phyloP scores from a whole-genome alignment of 1,140 invertebrate species.

The Drosophila melanogaster region DNA sequence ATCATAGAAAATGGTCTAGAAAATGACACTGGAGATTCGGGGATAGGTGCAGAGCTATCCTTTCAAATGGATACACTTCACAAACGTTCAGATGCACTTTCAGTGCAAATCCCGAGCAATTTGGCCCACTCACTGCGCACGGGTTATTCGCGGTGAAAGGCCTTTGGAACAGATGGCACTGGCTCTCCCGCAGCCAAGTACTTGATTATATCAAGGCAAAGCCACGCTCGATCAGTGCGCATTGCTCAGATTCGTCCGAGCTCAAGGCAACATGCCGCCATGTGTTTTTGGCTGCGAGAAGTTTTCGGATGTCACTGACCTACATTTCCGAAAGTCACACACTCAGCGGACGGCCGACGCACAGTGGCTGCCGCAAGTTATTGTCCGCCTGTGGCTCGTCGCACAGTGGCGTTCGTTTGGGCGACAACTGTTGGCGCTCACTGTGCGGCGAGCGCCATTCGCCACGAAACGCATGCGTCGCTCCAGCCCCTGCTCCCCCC shows the following conservation, averaged over 20 bases:
- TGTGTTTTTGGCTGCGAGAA: slow-evolving; percentile 41
- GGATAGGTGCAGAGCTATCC: too few species aligned
- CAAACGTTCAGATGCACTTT: too few species aligned
- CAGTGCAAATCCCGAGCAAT: too few species aligned
- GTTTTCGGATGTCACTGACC: slow-evolving; percentile 79
- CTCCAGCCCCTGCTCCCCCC: slow-evolving; percentile 4
- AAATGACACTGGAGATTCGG: too few species aligned
- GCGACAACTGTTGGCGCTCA: slow-evolving; percentile 13
- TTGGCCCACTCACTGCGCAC: background rate
- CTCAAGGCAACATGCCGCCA: slow-evolving; percentile 12
- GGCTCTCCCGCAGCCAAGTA: background rate
- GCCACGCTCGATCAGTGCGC: background rate
- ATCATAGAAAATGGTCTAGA: background rate
- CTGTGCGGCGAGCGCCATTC: slow-evolving; percentile 38
- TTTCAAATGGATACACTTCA: too few species aligned
- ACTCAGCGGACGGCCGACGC: slow-evolving; percentile 11
- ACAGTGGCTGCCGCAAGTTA: slow-evolving; percentile 15
- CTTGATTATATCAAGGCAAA: background rate
- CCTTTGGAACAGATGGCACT: slow-evolving; percentile 3
- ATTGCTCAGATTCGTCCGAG: too few species aligned
- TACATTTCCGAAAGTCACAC: slow-evolving; percentile 75
- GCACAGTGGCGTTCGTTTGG: background rate
- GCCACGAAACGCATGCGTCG: slow-evolving; percentile 42
- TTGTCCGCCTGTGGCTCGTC: background rate
- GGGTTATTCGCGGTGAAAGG: slow-evolving; percentile 27